Evolutionary conservation across 1,140 invertebrate genomes (phyloP).

Genomic region (Neocloeon triangulifer): DNA sequence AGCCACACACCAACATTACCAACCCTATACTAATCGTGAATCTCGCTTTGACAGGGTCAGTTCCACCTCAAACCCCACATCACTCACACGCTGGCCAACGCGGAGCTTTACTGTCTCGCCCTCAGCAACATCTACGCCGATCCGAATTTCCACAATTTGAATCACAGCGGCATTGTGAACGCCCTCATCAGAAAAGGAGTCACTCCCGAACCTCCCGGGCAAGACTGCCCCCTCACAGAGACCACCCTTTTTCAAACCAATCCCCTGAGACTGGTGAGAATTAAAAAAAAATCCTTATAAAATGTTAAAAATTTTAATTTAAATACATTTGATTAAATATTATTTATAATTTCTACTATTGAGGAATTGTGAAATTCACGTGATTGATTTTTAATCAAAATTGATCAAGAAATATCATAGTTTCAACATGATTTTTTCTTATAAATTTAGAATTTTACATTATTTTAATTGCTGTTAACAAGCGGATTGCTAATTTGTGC

Average conservation of each 20-base stretch:
- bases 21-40: conserved; percentile 2
- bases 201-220: conserved; percentile 53
- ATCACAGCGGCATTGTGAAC: conserved; percentile 84
- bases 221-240: conserved; percentile 46
- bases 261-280: conserved; percentile 76
- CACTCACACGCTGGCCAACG: conserved; percentile 74
- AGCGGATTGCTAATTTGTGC: not conserved
- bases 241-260: conserved; percentile 89
- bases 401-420: too few relatives aligned
- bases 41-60: conserved; percentile 41
- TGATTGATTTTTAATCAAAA: too few relatives aligned
- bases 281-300: not conserved
- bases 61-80: conserved; percentile 87
- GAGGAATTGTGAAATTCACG: too few relatives aligned
- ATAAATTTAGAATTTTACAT: too few relatives aligned
- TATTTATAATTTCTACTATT: too few relatives aligned
- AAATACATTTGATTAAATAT: too few relatives aligned
- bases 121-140: conserved; percentile 92
- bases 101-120: conserved; percentile 88
- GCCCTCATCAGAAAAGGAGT: conserved; percentile 79
- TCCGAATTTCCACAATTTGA: conserved; percentile 83
- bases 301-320: too few relatives aligned
- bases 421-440: too few relatives aligned
- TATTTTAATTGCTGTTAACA: too few relatives aligned
- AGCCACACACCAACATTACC: too few relatives aligned